phyloP scores from a whole-genome alignment of 2,113 vertebrate species.

The Amphiprion percula region DNA sequence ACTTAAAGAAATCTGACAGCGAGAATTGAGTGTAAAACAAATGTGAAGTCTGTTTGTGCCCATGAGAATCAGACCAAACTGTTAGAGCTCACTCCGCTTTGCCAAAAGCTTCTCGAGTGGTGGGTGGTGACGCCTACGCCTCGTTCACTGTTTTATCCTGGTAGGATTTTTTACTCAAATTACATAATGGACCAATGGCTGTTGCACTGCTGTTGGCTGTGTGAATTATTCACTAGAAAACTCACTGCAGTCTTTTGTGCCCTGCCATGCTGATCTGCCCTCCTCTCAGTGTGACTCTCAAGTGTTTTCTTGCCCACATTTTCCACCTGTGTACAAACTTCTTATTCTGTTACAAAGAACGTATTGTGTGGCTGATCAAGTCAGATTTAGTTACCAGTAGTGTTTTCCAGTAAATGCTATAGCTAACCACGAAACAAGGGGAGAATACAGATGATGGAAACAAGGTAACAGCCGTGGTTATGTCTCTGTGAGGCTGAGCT shows the following conservation, averaged over 20 bases:
- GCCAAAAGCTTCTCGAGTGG: slow-evolving; percentile 66
- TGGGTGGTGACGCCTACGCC: slow-evolving; percentile 73
- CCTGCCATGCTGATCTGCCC: slow-evolving; percentile 16
- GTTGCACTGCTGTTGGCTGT: slow-evolving; percentile 34
- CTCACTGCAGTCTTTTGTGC: slow-evolving; percentile 25
- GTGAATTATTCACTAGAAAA: slow-evolving; percentile 67
- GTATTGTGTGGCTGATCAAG: neutral
- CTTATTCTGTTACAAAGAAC: neutral
- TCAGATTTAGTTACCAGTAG: neutral
- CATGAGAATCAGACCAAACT: slow-evolving; percentile 73
- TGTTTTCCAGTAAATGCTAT: neutral
- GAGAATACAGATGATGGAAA: neutral
- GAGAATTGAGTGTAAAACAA: slow-evolving; percentile 62
- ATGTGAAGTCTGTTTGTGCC: slow-evolving; percentile 50
- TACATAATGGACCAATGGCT: slow-evolving; percentile 69
- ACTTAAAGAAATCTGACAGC: slow-evolving; percentile 42
- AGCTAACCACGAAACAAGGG: neutral
- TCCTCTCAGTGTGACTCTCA: slow-evolving; percentile 18
- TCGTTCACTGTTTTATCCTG: slow-evolving; percentile 68
- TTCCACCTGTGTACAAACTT: slow-evolving; percentile 36
- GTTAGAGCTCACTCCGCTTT: slow-evolving; percentile 52
- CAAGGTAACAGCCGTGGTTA: too few species aligned
- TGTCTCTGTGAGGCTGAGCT: neutral
- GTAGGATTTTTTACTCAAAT: slow-evolving; percentile 62
- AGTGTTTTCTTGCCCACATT: slow-evolving; percentile 40